A percentile compares a stretch with the other conserved stretches of the same genome.
These are phyloP conservation scores for Harlomillsia oculata DNA, from an alignment of 1,140 invertebrate species.

Conservation along the genomic window DNA sequence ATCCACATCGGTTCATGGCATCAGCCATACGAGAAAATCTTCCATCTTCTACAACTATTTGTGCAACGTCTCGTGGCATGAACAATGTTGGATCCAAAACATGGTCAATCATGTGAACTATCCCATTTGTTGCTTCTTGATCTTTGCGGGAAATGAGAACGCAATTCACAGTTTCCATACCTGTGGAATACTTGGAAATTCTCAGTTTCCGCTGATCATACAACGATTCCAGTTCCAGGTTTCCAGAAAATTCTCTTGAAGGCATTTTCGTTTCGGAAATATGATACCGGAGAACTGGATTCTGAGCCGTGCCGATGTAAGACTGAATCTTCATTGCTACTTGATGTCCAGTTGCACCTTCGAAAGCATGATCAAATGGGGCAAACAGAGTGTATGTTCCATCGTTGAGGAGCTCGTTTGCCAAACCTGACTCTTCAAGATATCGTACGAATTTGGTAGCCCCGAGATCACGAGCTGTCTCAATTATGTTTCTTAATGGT, in stretches of 20 bases:
- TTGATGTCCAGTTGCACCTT: conserved; percentile 32
- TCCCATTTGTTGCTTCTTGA: conserved; percentile 54
- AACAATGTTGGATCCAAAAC: conserved; percentile 50
- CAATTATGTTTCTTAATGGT: conserved; percentile 44
- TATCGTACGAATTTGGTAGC: conserved; percentile 43
- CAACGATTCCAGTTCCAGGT: conserved; percentile 39
- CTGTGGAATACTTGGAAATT: conserved; percentile 45
- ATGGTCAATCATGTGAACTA: conserved; percentile 57
- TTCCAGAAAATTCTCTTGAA: conserved; percentile 41
- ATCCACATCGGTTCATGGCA: conserved; percentile 45
- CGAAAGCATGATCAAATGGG: conserved; percentile 47
- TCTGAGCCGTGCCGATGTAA: conserved; percentile 26
- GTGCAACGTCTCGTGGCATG: conserved; percentile 36
- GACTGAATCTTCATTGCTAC: conserved; percentile 26
- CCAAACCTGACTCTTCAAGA: conserved; percentile 42
- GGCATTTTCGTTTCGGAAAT: conserved; percentile 39
- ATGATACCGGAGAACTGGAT: conserved; percentile 43
- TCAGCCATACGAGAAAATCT: conserved; percentile 48
- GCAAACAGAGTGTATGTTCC: conserved; percentile 48
- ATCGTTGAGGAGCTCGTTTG: conserved; percentile 36
- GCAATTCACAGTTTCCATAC: conserved; percentile 49
- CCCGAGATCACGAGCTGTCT: conserved; percentile 45
- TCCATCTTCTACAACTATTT: conserved; percentile 41
- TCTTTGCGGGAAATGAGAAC: conserved; percentile 45
- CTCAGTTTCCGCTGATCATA: conserved; percentile 38